These are phyloP conservation scores for Cydia fagiglandana DNA, from an alignment of 1,140 invertebrate genomes.

Conservation along the genomic window DNA sequence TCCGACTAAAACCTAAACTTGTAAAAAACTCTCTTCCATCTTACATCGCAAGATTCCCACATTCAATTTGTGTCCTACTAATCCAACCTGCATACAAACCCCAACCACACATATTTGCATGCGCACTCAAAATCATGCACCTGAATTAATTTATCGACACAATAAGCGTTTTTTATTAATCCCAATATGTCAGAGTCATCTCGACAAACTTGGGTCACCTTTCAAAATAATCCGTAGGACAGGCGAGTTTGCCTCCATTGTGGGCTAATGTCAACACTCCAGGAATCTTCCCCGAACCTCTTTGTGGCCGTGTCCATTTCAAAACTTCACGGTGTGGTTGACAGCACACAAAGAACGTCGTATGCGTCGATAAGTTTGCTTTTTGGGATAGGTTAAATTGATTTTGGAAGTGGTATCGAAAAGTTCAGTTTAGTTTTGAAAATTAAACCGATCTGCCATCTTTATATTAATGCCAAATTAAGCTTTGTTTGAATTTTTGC, in stretches of 20 bases:
- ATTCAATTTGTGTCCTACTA: not conserved
- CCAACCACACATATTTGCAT: slow-evolving; percentile 14
- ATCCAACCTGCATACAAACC: not conserved
- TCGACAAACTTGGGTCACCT: slow-evolving; percentile 60
- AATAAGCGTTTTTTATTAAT: slow-evolving; percentile 39
- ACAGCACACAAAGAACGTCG: slow-evolving; percentile 29
- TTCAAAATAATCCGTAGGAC: slow-evolving; percentile 63
- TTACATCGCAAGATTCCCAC: too few species aligned
- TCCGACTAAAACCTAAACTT: too few species aligned
- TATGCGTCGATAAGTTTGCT: slow-evolving; percentile 5
- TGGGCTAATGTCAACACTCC: slow-evolving; percentile 67
- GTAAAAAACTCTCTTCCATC: too few species aligned
- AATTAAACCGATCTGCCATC: too few species aligned
- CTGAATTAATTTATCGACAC: slow-evolving; percentile 17
- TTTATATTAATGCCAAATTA: too few species aligned
- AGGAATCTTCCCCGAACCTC: slow-evolving; percentile 59
- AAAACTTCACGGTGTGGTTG: slow-evolving; percentile 63
- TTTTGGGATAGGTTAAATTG: slow-evolving; percentile 28
- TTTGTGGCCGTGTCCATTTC: slow-evolving; percentile 60
- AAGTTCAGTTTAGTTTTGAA: not conserved
- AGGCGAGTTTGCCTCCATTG: slow-evolving; percentile 64
- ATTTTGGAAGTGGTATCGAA: not conserved
- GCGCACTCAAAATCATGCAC: slow-evolving; percentile 21
- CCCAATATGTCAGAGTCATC: slow-evolving; percentile 52
- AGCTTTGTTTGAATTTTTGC: too few species aligned